Evolutionary conservation across 2,797 vertebrate genomes (phyloP).

Genomic region (Gallinago stenura): DNA sequence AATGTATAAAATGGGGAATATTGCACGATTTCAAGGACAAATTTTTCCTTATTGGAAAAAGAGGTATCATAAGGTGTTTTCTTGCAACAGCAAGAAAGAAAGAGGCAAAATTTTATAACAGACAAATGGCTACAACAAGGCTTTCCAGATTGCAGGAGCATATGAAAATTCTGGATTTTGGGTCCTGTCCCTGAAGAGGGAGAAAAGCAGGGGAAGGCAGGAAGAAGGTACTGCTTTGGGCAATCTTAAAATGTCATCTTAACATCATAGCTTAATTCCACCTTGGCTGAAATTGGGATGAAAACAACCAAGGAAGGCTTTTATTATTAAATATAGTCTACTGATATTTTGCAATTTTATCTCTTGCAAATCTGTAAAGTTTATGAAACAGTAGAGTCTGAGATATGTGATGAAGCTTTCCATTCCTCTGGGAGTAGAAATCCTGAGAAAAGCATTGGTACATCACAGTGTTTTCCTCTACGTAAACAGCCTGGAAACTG

Average conservation of each 20-base stretch:
- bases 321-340: background rate
- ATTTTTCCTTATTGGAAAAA: background rate
- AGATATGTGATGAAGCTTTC: background rate
- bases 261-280: background rate
- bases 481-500: background rate
- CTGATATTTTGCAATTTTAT: background rate
- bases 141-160: background rate
- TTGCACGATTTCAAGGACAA: background rate
- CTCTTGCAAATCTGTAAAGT: background rate
- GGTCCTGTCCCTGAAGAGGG: background rate
- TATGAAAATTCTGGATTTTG: background rate
- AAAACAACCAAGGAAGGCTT: background rate
- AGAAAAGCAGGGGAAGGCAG: background rate
- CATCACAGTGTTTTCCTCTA: background rate
- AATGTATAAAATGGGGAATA: background rate
- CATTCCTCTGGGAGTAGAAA: background rate
- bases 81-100: background rate
- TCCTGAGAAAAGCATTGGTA: background rate
- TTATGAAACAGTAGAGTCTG: background rate
- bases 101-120: background rate
- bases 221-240: background rate
- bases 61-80: background rate
- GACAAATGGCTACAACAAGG: background rate
- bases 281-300: rapidly evolving
- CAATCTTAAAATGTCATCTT: background rate